Evolutionary conservation across 2,113 vertebrate species (phyloP).

Genomic region (Synodontis membranacea): DNA sequence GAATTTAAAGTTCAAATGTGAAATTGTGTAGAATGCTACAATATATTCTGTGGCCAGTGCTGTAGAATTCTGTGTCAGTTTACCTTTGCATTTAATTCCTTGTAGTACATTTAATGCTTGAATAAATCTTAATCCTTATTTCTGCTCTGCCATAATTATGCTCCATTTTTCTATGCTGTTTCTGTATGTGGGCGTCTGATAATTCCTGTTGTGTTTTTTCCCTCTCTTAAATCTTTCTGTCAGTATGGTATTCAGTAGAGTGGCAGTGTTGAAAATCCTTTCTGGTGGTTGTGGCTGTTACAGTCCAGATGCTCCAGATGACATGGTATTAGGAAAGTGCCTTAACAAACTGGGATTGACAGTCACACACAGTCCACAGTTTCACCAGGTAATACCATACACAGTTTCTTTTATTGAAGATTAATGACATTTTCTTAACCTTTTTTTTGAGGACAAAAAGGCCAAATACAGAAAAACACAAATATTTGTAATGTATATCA

Average conservation of each 20-base stretch:
- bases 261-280: conserved; percentile 77
- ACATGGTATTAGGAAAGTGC: conserved; percentile 94
- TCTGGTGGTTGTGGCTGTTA: conserved; percentile 84
- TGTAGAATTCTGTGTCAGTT: not conserved
- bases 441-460: not conserved
- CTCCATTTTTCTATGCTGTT: not conserved
- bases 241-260: conserved; percentile 89
- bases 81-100: not conserved
- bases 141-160: not conserved
- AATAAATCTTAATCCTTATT: not conserved
- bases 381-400: conserved; percentile 72
- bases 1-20: not conserved
- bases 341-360: conserved; percentile 80
- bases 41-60: not conserved
- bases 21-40: not conserved
- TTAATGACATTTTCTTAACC: not conserved
- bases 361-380: conserved; percentile 88
- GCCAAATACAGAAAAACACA: not conserved
- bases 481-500: not conserved
- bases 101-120: not conserved
- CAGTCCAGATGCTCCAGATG: conserved; percentile 86
- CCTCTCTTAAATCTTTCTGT: conserved; percentile 24
- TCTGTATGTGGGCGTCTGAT: not conserved
- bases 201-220: not conserved
- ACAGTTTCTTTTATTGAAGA: not conserved